Percentiles rank a stretch among this genome's conserved stretches.
These are phyloP conservation scores for Microctonus aethiopoides DNA, from an alignment of 2,888 invertebrate genomes.

Conservation along the genomic window DNA sequence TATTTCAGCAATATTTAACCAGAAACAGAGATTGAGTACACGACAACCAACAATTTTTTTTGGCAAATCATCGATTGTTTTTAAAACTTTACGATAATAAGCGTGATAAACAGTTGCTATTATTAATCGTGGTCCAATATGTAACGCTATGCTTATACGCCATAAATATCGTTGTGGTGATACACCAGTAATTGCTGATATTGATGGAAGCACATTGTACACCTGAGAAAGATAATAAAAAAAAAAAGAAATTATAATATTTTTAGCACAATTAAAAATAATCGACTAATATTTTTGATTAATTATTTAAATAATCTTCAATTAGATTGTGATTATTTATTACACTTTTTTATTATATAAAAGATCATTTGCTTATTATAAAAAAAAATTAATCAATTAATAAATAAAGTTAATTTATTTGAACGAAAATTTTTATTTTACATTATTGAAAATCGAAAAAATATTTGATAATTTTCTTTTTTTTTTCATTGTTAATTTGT, in stretches of 20 bases:
- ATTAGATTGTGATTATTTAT: too few relatives aligned
- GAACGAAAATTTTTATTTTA: too few relatives aligned
- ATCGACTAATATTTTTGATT: background rate
- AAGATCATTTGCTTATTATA: too few relatives aligned
- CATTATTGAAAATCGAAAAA: too few relatives aligned
- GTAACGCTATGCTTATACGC: conserved; percentile 91
- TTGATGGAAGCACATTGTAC: conserved; percentile 93
- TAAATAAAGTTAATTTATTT: too few relatives aligned
- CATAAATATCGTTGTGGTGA: conserved; percentile 93
- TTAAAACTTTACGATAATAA: conserved; percentile 79
- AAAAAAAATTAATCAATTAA: too few relatives aligned
- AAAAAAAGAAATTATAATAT: conserved; percentile 1
- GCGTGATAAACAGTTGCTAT: conserved; percentile 89
- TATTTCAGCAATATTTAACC: conserved; percentile 87
- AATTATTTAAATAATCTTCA: too few relatives aligned
- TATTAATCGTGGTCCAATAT: conserved; percentile 89
- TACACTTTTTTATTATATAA: too few relatives aligned
- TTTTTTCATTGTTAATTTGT: background rate
- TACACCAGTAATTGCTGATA: conserved; percentile 94
- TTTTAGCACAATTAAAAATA: background rate
- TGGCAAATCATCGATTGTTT: conserved; percentile 69
- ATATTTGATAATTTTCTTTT: background rate
- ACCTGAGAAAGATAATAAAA: conserved; percentile 73
- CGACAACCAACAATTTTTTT: conserved; percentile 66
- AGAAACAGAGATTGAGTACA: conserved; percentile 79